phyloP scores from a whole-genome alignment of 2,888 invertebrate species.

The Patella pellucida region DNA sequence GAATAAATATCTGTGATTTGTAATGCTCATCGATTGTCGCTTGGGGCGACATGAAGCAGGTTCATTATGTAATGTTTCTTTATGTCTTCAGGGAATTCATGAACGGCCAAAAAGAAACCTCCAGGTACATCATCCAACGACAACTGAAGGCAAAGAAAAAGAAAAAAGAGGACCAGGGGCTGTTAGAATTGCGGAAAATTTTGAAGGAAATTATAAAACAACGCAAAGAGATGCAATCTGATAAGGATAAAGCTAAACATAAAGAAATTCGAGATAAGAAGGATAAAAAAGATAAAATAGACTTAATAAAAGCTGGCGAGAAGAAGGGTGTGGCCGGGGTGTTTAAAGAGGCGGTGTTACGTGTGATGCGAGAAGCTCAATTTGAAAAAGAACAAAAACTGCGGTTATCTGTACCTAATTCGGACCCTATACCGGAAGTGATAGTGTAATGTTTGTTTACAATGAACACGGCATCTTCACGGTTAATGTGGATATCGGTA shows the following conservation, averaged over 20 bases:
- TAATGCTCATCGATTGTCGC: too few relatives aligned
- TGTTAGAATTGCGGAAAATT: constrained; percentile 49
- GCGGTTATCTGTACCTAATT: too few relatives aligned
- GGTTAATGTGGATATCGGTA: too few relatives aligned
- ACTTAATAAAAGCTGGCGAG: constrained; percentile 14
- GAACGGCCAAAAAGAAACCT: constrained; percentile 50
- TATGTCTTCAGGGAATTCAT: constrained; percentile 59
- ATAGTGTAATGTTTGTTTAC: too few relatives aligned
- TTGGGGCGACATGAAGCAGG: too few relatives aligned
- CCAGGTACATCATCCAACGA: constrained; percentile 48
- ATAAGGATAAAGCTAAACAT: constrained; percentile 5
- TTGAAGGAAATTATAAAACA: constrained; percentile 54
- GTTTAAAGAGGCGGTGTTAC: not conserved
- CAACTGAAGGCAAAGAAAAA: constrained; percentile 49
- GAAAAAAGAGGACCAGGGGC: constrained; percentile 49
- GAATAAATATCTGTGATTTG: too few relatives aligned
- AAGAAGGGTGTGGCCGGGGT: not conserved
- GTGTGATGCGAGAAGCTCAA: not conserved
- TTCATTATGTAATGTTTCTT: not conserved
- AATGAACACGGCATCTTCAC: too few relatives aligned
- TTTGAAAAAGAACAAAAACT: too few relatives aligned
- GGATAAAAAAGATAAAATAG: constrained; percentile 4
- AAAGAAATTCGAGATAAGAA: not conserved
- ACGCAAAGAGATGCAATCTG: constrained; percentile 52
- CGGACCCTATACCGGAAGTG: too few relatives aligned